These are phyloP conservation scores for Theristicus caerulescens DNA, from an alignment of 2,113 vertebrate species.

Conservation along the genomic window DNA sequence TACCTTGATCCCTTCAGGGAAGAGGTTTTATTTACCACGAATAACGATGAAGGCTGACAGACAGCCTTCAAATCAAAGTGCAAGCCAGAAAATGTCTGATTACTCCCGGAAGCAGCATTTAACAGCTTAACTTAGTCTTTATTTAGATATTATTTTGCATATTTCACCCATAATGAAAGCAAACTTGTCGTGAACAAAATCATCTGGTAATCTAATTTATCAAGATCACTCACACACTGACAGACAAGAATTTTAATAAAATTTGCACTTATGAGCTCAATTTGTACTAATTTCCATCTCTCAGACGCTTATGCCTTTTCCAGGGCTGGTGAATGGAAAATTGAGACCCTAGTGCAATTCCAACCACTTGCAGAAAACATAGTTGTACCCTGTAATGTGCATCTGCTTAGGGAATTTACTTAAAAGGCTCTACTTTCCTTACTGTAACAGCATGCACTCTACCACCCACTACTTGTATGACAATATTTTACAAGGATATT, in stretches of 20 bases:
- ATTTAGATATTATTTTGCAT: conserved; percentile 30
- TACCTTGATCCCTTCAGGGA: conserved; percentile 37
- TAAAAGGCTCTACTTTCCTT: not conserved
- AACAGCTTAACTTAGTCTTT: conserved; percentile 30
- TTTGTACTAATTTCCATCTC: conserved; percentile 11
- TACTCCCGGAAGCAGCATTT: conserved; percentile 14
- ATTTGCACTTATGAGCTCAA: conserved; percentile 5
- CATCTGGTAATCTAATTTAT: conserved; percentile 14
- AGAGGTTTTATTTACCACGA: conserved; percentile 37
- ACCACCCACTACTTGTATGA: conserved; percentile 10
- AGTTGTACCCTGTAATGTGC: not conserved
- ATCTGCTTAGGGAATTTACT: not conserved
- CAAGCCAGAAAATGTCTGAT: conserved; percentile 25
- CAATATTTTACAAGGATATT: conserved; percentile 6
- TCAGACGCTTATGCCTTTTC: not conserved
- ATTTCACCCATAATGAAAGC: conserved; percentile 22
- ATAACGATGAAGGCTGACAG: conserved; percentile 41
- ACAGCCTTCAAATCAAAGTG: conserved; percentile 46
- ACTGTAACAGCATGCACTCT: not conserved
- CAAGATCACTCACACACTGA: not conserved
- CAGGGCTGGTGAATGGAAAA: not conserved
- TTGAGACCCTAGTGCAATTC: not conserved
- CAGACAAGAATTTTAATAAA: conserved; percentile 29
- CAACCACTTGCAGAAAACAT: not conserved
- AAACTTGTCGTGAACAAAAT: not conserved